A percentile compares a stretch with the other conserved stretches of the same genome.
Evolutionary conservation across 2,797 vertebrate genomes (phyloP).

Genomic region (Orientallactaga sibirica): DNA sequence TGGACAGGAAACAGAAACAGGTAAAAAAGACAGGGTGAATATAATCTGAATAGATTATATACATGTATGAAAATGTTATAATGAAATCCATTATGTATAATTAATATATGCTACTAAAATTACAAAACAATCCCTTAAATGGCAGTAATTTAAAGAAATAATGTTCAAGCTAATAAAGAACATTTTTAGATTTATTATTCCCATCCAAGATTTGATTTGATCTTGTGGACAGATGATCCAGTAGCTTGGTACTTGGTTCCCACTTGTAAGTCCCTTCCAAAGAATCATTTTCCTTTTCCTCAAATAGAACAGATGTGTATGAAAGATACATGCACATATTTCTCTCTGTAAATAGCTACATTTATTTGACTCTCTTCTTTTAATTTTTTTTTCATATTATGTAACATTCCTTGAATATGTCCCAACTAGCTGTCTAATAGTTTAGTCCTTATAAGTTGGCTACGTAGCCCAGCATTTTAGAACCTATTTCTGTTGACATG

Average conservation of each 20-base stretch:
- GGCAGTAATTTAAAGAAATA: conserved; percentile 25
- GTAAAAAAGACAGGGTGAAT: too few relatives aligned
- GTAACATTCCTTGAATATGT: neutral
- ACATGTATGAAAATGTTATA: too few relatives aligned
- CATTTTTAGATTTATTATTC: neutral
- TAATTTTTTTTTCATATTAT: neutral
- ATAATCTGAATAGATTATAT: too few relatives aligned
- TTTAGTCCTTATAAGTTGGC: neutral
- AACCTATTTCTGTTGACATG: neutral
- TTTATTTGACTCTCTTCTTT: neutral
- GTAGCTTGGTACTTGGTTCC: neutral
- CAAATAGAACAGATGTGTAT: neutral
- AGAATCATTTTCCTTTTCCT: neutral
- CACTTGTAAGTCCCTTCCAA: neutral
- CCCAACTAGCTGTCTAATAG: neutral
- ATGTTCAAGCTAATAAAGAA: neutral
- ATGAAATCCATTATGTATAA: too few relatives aligned
- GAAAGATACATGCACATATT: neutral
- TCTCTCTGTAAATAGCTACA: neutral
- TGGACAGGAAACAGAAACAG: too few relatives aligned
- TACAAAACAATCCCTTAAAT: neutral
- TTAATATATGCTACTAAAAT: too few relatives aligned
- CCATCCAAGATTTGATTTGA: conserved; percentile 24
- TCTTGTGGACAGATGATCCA: neutral
- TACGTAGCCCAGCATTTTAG: neutral